These are phyloP conservation scores for Thaumatotibia leucotreta DNA, from an alignment of 1,140 invertebrate genomes.

Conservation along the genomic window DNA sequence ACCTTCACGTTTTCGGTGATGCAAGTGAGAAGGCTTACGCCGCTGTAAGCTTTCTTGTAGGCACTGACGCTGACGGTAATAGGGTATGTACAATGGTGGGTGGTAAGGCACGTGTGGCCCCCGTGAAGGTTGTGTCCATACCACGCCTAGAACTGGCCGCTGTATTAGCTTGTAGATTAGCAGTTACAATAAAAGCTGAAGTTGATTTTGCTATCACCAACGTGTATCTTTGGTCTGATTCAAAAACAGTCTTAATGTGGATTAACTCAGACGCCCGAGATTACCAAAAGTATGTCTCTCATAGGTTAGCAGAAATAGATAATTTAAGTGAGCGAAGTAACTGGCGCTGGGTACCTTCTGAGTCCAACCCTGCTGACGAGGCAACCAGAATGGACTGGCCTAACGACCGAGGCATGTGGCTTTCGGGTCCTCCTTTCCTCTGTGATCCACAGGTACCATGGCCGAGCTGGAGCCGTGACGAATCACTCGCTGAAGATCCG, in stretches of 20 bases:
- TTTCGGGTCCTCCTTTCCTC: slow-evolving; percentile 27
- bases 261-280: slow-evolving; percentile 15
- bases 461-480: slow-evolving; percentile 5
- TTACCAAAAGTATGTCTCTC: slow-evolving; percentile 40
- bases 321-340: slow-evolving; percentile 19
- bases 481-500: slow-evolving; percentile 12
- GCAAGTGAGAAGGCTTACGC: too few species aligned
- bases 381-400: slow-evolving; percentile 16
- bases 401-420: slow-evolving; percentile 18
- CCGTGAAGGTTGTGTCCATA: slow-evolving; percentile 31
- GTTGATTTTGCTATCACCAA: background rate
- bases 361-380: slow-evolving; percentile 38
- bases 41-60: background rate
- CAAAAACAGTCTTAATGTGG: slow-evolving; percentile 16
- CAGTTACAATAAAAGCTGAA: slow-evolving; percentile 17
- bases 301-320: slow-evolving; percentile 34
- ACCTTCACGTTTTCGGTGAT: slow-evolving; percentile 17
- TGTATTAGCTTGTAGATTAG: slow-evolving; percentile 27
- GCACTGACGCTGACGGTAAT: background rate
- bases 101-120: slow-evolving; percentile 27
- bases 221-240: slow-evolving; percentile 12
- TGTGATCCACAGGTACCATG: slow-evolving; percentile 15
- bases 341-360: slow-evolving; percentile 34
- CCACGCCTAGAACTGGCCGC: slow-evolving; percentile 46
- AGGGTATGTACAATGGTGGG: background rate